Evolutionary conservation across 2,797 vertebrate species (phyloP), one percentile per base, ranked within the genome.

Genomic region (Carapus acus): DNA sequence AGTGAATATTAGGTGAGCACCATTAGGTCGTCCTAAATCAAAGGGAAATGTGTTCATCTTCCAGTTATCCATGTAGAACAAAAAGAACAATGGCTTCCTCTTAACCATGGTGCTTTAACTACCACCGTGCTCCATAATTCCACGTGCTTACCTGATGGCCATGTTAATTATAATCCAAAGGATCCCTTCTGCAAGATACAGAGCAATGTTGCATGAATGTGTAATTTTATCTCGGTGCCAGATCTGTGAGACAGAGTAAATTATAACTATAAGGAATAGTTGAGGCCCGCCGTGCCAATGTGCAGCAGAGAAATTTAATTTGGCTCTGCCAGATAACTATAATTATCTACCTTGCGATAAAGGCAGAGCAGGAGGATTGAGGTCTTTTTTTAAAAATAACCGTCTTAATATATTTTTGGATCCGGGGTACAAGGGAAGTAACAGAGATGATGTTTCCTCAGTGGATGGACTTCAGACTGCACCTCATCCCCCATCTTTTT

Each of bases 381-480:
- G 79, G 67, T 67, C 74, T 78, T 60, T n/a, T n/a, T 81, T 75
- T 76, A 84, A 82, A 85, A 84, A 84, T 83, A 85, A 78, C 74
- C 66, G 15, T 54, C 73, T 77, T 76, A 67, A 69, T 78, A 76
- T 79, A 78, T 78, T 79, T 81, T 76, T 79, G 61, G 71, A 71
- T 73, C 74, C 65, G 24, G 65, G n/a, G n/a, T n/a, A 74, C 67
- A 78, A 79, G 65, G 74, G 73, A 74, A 75, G 75, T 64, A 43
- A 67, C 59, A 41, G 67, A 76, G 65, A 66, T 64, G 69, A 67
- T 46, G 44, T 69, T 74, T 73, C 72, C 71, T 75, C 76, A 54
- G 55, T 48, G 52, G 67, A 66, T 60, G 55, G 46, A 49, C 65
- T 67, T 60, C 58, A 51, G 56, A 59, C 69, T 66, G 2, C 43